These are phyloP conservation scores for Eumeta japonica DNA, from an alignment of 1,140 invertebrate genomes.

Conservation along the genomic window DNA sequence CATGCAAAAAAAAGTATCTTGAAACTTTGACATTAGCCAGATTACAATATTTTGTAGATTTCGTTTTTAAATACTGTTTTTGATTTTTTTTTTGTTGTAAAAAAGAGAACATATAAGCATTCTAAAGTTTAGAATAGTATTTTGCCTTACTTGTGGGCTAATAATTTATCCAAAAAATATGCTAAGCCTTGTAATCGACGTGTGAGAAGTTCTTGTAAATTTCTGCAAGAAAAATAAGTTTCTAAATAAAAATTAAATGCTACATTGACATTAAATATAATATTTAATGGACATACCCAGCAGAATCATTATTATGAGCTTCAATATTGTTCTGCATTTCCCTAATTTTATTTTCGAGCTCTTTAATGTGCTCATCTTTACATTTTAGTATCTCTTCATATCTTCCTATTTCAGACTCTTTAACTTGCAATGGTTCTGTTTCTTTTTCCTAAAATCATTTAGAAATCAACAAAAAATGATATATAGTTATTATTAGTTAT, in stretches of 20 bases:
- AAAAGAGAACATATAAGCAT: slow-evolving; percentile 5
- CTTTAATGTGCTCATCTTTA: slow-evolving; percentile 48
- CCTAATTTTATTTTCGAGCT: slow-evolving; percentile 38
- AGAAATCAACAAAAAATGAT: slow-evolving; percentile 2
- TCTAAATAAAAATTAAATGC: slow-evolving; percentile 3
- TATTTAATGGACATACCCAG: slow-evolving; percentile 22
- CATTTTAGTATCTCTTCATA: slow-evolving; percentile 51
- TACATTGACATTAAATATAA: slow-evolving; percentile 2
- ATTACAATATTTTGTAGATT: no score
- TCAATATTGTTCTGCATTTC: slow-evolving; percentile 37
- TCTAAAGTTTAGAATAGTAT: not conserved
- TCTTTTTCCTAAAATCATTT: slow-evolving; percentile 41
- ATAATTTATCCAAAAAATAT: slow-evolving; percentile 68
- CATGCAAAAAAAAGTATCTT: not conserved
- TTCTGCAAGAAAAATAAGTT: slow-evolving; percentile 31
- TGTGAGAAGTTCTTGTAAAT: slow-evolving; percentile 59
- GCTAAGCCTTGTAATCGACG: slow-evolving; percentile 69
- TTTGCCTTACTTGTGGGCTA: slow-evolving; percentile 61
- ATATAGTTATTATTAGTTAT: not conserved
- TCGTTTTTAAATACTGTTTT: no score
- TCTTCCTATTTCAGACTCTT: slow-evolving; percentile 42
- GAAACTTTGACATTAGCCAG: not conserved
- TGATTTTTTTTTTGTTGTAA: no score
- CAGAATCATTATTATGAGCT: slow-evolving; percentile 19
- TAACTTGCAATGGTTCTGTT: slow-evolving; percentile 35